Evolutionary conservation across 2,888 invertebrate genomes (phyloP).

Genomic region (Drosophila nr. perissopoda): DNA sequence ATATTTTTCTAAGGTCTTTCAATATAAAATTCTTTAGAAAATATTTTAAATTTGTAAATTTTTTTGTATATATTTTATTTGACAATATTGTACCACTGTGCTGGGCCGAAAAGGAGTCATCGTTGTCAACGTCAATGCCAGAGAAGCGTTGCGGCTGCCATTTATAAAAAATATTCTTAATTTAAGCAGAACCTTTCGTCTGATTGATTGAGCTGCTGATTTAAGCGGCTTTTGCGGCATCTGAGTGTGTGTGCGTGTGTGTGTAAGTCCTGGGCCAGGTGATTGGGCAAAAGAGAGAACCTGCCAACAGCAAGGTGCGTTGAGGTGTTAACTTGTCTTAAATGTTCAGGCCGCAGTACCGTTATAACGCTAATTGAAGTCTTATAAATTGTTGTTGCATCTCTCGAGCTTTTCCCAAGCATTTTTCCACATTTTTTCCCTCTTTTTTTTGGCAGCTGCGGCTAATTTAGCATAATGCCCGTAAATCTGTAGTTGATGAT

Average conservation of each 20-base stretch:
- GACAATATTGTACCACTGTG: constrained; percentile 39
- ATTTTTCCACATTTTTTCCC: not conserved
- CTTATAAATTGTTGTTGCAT: constrained; percentile 60
- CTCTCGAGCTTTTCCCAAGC: not conserved
- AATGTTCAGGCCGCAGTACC: constrained; percentile 55
- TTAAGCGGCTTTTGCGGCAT: constrained; percentile 65
- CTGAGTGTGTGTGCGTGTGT: not conserved
- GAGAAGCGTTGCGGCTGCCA: constrained; percentile 41
- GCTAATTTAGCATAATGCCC: constrained; percentile 44
- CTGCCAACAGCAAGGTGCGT: constrained; percentile 44
- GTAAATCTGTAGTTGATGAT: constrained; percentile 31
- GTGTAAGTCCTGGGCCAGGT: constrained; percentile 20
- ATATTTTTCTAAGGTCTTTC: not conserved
- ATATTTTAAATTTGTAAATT: not conserved
- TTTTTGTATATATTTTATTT: not conserved
- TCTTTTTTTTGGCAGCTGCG: constrained; percentile 12
- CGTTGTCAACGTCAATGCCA: constrained; percentile 30
- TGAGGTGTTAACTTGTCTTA: constrained; percentile 75
- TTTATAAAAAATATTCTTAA: constrained; percentile 64
- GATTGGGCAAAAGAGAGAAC: not conserved
- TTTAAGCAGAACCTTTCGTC: constrained; percentile 69
- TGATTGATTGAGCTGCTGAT: constrained; percentile 79
- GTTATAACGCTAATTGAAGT: constrained; percentile 73
- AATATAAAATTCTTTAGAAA: not conserved
- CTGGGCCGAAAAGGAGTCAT: constrained; percentile 24